Evolutionary conservation across 2,797 vertebrate species (phyloP).

Genomic region (Apogon hyalosoma): DNA sequence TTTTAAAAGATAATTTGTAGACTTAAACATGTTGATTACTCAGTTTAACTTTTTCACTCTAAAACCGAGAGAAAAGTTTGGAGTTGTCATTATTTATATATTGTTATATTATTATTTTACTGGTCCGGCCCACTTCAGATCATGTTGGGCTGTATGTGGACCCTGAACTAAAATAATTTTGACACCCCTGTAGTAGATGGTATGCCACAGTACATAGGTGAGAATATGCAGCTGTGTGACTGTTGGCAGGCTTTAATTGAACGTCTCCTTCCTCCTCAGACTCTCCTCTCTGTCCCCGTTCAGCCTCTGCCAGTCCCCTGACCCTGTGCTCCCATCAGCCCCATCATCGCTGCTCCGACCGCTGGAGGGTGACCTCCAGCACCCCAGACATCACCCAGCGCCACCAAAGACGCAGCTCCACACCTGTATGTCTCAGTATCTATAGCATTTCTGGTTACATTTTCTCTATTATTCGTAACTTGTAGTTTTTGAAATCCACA

Average conservation of each 20-base stretch:
- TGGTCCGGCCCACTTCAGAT: no score
- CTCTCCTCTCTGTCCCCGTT: constrained; percentile 92
- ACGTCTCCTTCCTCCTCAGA: constrained; percentile 65
- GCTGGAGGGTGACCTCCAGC: constrained; percentile 87
- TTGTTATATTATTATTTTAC: no score
- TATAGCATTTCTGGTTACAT: neutral
- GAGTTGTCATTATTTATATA: no score
- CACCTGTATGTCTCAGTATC: constrained; percentile 82
- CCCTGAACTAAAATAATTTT: no score
- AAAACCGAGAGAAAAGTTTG: no score
- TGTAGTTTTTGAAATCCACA: neutral
- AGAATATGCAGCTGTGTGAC: neutral
- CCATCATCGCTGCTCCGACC: constrained; percentile 90
- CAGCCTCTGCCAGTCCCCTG: constrained; percentile 93
- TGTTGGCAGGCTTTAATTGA: neutral
- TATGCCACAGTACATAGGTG: neutral
- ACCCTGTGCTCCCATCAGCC: constrained; percentile 88
- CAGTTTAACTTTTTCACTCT: no score
- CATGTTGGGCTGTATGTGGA: no score
- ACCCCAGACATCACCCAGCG: constrained; percentile 89
- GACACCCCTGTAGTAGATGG: no score
- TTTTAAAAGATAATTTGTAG: no score
- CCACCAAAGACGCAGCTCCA: constrained; percentile 85
- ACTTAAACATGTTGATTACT: no score
- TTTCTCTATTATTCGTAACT: neutral